Conservation (phyloP, 2,113 vertebrate genomes). For the Camelus bactrianus region DNA sequence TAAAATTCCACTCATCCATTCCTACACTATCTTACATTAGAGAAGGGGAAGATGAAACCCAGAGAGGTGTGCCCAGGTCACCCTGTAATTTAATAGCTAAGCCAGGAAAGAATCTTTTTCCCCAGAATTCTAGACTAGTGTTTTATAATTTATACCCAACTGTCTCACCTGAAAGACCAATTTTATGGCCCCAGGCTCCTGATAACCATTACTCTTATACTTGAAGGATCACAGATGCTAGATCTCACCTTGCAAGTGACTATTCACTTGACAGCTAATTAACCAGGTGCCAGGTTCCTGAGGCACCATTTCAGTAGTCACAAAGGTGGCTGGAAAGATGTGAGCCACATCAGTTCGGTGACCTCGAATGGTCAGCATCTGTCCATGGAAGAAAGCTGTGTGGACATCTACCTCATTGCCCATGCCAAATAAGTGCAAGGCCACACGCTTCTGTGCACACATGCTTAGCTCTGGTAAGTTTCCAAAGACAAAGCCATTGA, state of each 20-base stretch:
- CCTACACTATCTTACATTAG: neutral
- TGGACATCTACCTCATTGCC: conserved; percentile 89
- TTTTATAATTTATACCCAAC: neutral
- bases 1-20: neutral
- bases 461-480: conserved; percentile 87
- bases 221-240: neutral
- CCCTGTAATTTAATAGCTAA: neutral
- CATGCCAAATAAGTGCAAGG: conserved; percentile 90
- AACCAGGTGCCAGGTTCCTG: conserved; percentile 86
- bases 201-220: neutral
- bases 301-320: conserved; percentile 87
- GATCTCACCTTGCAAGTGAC: conserved; percentile 86
- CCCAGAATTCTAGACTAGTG: neutral
- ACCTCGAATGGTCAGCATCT: conserved; percentile 84
- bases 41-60: neutral
- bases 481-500: conserved; percentile 90
- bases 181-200: neutral
- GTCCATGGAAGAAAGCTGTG: conserved; percentile 89
- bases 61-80: neutral
- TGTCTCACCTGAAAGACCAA: neutral
- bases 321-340: conserved; percentile 90
- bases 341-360: conserved; percentile 87
- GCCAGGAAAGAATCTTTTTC: neutral
- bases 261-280: conserved; percentile 87
- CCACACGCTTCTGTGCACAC: conserved; percentile 85